These are phyloP conservation scores for Alcedo atthis DNA, from an alignment of 2,797 vertebrate species.

Conservation along the genomic window DNA sequence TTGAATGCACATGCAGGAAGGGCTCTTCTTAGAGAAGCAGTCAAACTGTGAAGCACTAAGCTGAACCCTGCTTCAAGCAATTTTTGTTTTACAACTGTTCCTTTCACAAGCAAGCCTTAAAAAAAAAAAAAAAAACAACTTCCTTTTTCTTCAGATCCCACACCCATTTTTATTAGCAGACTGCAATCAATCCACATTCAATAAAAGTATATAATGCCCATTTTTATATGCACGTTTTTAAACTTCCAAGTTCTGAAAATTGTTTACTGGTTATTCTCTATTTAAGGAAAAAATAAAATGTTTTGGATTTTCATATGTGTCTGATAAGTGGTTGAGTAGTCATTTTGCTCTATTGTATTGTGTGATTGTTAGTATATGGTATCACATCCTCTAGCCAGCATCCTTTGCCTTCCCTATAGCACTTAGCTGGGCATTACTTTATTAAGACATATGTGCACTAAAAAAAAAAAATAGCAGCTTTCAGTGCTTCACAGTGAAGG, in stretches of 20 bases:
- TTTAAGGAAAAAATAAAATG: slow-evolving; percentile 87
- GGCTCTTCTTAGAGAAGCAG: slow-evolving; percentile 87
- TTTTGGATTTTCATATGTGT: slow-evolving; percentile 87
- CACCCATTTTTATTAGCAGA: slow-evolving; percentile 86
- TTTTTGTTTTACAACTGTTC: slow-evolving; percentile 85
- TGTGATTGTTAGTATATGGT: slow-evolving; percentile 88
- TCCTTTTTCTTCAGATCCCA: slow-evolving; percentile 87
- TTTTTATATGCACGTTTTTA: slow-evolving; percentile 92
- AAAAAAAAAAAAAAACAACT: slow-evolving; percentile 79
- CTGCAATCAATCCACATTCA: slow-evolving; percentile 86
- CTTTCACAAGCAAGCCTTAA: slow-evolving; percentile 94
- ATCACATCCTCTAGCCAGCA: slow-evolving; percentile 86
- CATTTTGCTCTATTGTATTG: slow-evolving; percentile 87
- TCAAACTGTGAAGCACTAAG: slow-evolving; percentile 89
- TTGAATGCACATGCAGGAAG: slow-evolving; percentile 86
- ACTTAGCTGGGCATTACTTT: slow-evolving; percentile 97
- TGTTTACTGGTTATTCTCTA: slow-evolving; percentile 91
- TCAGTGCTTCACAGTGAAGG: slow-evolving; percentile 94
- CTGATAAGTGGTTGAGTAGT: slow-evolving; percentile 88
- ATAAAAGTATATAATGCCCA: slow-evolving; percentile 85
- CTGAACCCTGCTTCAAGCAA: slow-evolving; percentile 88
- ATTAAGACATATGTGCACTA: slow-evolving; percentile 98
- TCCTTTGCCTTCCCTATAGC: slow-evolving; percentile 89
- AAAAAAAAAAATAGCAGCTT: slow-evolving; percentile 87
- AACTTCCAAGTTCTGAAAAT: slow-evolving; percentile 90